Percentiles rank a stretch among this genome's conserved stretches.
phyloP scores from a whole-genome alignment of 30 jellyfish, hydroid and myxozoan species.

The Turritopsis dohrnii region DNA sequence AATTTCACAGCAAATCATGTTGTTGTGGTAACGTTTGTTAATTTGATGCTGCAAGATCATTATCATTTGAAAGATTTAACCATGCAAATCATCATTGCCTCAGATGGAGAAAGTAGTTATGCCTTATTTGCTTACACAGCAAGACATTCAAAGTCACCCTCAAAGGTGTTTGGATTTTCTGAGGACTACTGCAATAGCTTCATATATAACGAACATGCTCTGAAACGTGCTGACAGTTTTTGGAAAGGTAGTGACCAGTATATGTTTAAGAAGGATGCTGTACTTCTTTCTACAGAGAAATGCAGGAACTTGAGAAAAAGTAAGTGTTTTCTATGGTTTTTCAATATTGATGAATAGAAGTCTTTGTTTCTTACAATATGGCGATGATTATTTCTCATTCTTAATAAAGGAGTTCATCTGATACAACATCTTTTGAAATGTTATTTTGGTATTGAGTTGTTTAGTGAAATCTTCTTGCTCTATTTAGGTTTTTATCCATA shows the following conservation, averaged over 20 bases:
- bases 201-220: no score
- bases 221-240: not conserved
- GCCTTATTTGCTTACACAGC: not conserved
- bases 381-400: no score
- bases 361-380: no score
- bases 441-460: no score
- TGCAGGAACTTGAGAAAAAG: not conserved
- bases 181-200: not conserved
- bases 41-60: not conserved
- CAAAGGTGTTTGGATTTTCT: not conserved
- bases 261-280: not conserved
- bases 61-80: not conserved
- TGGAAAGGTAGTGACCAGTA: not conserved
- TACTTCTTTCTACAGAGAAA: slow-evolving; percentile 4
- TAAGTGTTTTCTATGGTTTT: not conserved
- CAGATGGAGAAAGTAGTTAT: not conserved
- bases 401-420: no score
- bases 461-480: no score
- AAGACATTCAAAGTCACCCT: not conserved
- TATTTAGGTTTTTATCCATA: not conserved
- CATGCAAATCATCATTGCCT: not conserved
- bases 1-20: slow-evolving; percentile 1
- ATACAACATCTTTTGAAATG: not conserved
- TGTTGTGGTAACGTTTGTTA: not conserved
- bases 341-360: no score